Conservation (phyloP, 35 echinoderm and acorn worm genomes). For the Ptychodera flava region DNA sequence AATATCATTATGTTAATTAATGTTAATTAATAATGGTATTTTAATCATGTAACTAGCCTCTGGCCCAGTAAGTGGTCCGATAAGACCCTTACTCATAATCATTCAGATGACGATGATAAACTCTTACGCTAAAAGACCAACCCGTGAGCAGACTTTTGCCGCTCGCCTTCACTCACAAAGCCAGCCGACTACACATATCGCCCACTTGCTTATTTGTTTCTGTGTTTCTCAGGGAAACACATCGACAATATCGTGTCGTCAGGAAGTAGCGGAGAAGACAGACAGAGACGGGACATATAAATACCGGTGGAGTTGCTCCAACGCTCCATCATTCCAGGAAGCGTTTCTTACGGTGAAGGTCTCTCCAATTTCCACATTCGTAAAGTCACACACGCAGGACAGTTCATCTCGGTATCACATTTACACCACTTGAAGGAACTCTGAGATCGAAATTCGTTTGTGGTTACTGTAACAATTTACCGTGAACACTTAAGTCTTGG, state of each 20-base stretch:
- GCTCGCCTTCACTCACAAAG: neutral
- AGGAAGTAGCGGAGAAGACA: neutral
- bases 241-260: neutral
- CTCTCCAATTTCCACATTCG: too few relatives aligned
- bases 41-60: neutral
- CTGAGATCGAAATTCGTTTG: too few relatives aligned
- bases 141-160: neutral
- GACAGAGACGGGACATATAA: too few relatives aligned
- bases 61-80: neutral
- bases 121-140: neutral
- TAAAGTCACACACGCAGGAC: too few relatives aligned
- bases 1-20: too few relatives aligned
- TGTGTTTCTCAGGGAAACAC: neutral
- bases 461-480: too few relatives aligned
- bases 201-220: neutral
- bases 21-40: neutral
- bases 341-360: too few relatives aligned
- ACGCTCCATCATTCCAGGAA: too few relatives aligned
- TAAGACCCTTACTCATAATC: neutral
- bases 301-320: too few relatives aligned
- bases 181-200: neutral
- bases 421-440: too few relatives aligned
- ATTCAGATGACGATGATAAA: neutral
- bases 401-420: too few relatives aligned
- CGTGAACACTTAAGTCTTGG: too few relatives aligned